These are phyloP conservation scores for Xiphorhynchus elegans DNA, from an alignment of 2,113 vertebrate species.

Conservation along the genomic window DNA sequence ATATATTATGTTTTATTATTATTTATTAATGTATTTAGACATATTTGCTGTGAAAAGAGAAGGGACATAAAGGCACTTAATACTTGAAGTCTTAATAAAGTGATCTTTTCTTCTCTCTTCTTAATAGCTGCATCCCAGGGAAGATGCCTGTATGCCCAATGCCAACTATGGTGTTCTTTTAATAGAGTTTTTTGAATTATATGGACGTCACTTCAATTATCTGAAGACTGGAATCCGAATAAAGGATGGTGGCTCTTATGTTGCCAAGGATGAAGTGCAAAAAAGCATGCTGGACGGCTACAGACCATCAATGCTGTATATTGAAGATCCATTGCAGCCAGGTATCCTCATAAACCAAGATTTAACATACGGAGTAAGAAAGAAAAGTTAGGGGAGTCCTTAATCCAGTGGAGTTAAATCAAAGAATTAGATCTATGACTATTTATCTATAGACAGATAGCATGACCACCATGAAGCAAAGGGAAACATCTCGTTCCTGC, in stretches of 20 bases:
- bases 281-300: constrained; percentile 96
- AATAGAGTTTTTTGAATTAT: constrained; percentile 99
- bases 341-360: constrained; percentile 71
- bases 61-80: background rate
- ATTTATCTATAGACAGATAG: too few relatives aligned
- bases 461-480: background rate
- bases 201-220: constrained; percentile 98
- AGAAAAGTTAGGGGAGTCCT: background rate
- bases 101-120: background rate
- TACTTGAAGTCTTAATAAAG: background rate
- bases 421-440: background rate
- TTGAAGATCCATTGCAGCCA: constrained; percentile 96
- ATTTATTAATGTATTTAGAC: background rate
- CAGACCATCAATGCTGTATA: constrained; percentile 97
- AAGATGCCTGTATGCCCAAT: constrained; percentile 90
- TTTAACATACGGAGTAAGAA: background rate
- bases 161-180: constrained; percentile 97
- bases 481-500: background rate
- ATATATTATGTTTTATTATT: background rate
- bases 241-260: constrained; percentile 95
- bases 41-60: background rate
- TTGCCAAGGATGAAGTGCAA: constrained; percentile 97
- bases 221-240: constrained; percentile 98
- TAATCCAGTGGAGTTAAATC: background rate
- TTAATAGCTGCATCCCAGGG: constrained; percentile 91